phyloP scores from a whole-genome alignment of 2,888 invertebrate species.

The Macrosiphum euphorbiae region DNA sequence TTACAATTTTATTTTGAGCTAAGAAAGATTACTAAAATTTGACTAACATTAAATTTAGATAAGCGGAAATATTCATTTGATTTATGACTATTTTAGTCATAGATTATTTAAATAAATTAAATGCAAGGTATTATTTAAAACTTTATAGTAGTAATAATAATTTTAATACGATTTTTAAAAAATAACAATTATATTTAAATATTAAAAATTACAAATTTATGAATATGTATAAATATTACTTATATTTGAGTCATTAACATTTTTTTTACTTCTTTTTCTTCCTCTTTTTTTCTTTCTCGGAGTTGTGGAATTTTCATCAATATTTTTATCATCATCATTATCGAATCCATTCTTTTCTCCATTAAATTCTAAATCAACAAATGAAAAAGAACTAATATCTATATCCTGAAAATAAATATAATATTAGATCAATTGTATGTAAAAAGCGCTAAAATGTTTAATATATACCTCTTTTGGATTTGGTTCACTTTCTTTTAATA shows the following conservation, averaged over 20 bases:
- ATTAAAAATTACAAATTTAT: background rate
- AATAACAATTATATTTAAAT: conserved; percentile 20
- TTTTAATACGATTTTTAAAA: background rate
- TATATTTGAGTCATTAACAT: background rate
- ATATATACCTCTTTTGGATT: conserved; percentile 53
- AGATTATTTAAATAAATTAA: background rate
- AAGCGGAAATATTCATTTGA: background rate
- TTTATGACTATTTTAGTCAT: background rate
- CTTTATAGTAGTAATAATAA: background rate
- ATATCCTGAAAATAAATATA: conserved; percentile 48
- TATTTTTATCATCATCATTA: background rate
- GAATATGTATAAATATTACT: conserved; percentile 56
- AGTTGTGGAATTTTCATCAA: background rate
- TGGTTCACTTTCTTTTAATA: conserved; percentile 67
- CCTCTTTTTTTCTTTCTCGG: conserved; percentile 28
- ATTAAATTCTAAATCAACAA: conserved; percentile 37
- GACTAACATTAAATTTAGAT: background rate
- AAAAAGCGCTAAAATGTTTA: background rate
- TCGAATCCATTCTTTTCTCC: conserved; percentile 1
- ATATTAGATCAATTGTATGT: background rate
- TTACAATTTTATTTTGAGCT: background rate
- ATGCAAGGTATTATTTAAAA: background rate
- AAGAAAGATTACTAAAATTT: background rate
- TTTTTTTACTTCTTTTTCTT: conserved; percentile 48
- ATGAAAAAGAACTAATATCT: conserved; percentile 45